phyloP scores from a whole-genome alignment of 2,888 invertebrate species.

The Eupithecia dodoneata region DNA sequence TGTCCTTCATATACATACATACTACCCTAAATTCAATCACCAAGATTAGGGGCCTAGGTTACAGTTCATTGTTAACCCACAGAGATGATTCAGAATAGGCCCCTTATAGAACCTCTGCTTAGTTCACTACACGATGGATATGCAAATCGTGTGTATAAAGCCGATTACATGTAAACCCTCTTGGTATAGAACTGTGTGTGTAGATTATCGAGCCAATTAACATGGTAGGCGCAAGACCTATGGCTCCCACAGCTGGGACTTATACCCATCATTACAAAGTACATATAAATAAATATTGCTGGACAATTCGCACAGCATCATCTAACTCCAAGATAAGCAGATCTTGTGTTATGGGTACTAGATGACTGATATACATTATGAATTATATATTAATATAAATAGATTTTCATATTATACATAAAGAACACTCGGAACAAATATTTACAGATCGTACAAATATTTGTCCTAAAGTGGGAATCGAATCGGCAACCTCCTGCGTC shows the following conservation, averaged over 20 bases:
- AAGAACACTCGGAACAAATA: too few relatives aligned
- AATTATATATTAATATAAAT: too few relatives aligned
- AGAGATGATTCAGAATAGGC: slow-evolving; percentile 13
- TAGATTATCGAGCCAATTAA: slow-evolving; percentile 32
- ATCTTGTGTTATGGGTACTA: too few relatives aligned
- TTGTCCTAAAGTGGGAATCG: too few relatives aligned
- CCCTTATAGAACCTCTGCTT: slow-evolving; percentile 44
- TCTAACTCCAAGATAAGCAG: too few relatives aligned
- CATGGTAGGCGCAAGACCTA: background rate
- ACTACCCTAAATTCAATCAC: background rate
- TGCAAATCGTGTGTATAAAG: slow-evolving; percentile 67
- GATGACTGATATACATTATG: too few relatives aligned
- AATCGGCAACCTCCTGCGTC: too few relatives aligned
- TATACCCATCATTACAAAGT: background rate
- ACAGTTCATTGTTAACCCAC: background rate
- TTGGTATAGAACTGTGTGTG: slow-evolving; percentile 57
- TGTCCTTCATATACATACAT: background rate
- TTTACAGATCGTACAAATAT: too few relatives aligned
- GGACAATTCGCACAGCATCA: too few relatives aligned
- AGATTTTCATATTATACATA: too few relatives aligned
- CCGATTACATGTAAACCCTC: slow-evolving; percentile 72
- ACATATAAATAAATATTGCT: too few relatives aligned
- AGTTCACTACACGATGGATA: slow-evolving; percentile 56
- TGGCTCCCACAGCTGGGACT: background rate
- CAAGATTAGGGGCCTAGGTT: background rate